Evolutionary conservation across 37 sponge, comb jelly and placozoan species (phyloP).

Genomic region (Oopsacas minuta): DNA sequence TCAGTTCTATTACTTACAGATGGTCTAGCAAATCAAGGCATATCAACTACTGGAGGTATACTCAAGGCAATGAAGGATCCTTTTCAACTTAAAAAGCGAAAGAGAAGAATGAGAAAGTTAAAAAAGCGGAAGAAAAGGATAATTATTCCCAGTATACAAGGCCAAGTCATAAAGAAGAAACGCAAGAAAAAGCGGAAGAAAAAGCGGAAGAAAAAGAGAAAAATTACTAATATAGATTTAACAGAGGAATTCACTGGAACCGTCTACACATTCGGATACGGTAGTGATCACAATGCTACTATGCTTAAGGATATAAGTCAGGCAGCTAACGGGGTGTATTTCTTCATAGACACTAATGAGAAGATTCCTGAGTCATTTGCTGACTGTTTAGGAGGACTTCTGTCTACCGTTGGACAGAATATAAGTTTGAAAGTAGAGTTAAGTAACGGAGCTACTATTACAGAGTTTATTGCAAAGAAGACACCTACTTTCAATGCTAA

Average conservation of each 20-base stretch:
- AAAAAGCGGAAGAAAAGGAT: not conserved
- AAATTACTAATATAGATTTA: not conserved
- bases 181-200: not conserved
- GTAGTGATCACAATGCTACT: conserved; percentile 56
- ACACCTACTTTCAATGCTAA: conserved; percentile 33
- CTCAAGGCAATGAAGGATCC: conserved; percentile 47
- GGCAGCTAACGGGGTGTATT: conserved; percentile 69
- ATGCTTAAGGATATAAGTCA: conserved; percentile 65
- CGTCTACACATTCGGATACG: conserved; percentile 86
- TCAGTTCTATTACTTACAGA: conserved; percentile 82
- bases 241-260: conserved; percentile 55
- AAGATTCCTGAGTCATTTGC: conserved; percentile 93
- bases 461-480: conserved; percentile 42
- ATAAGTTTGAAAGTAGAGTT: conserved; percentile 46
- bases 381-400: conserved; percentile 81
- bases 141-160: not conserved
- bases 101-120: not conserved
- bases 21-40: conserved; percentile 63
- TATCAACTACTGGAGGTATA: conserved; percentile 36
- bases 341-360: conserved; percentile 71
- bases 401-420: conserved; percentile 84
- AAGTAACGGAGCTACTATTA: conserved; percentile 30
- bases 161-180: not conserved
- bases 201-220: not conserved
- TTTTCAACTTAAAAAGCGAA: not conserved